Conservation (phyloP, 2,888 invertebrate species). For the Alloplasta piceator region DNA sequence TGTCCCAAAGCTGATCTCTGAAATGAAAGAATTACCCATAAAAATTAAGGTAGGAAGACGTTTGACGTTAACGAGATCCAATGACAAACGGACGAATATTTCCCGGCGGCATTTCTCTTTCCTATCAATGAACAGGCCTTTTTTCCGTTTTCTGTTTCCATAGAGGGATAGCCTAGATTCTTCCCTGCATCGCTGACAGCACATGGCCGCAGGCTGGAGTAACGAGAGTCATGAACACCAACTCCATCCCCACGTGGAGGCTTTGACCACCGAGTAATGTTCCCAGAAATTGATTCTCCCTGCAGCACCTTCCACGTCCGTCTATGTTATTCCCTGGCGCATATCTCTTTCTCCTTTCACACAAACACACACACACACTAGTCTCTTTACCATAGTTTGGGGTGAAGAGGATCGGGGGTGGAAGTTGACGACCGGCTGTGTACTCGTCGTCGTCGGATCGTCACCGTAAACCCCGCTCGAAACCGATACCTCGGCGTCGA, state of each 20-base stretch:
- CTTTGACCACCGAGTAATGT: conserved; percentile 35
- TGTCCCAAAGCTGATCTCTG: neutral
- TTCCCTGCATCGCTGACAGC: conserved; percentile 19
- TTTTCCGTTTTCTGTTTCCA: neutral
- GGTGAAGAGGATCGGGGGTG: neutral
- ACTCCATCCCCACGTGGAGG: neutral
- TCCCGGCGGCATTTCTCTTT: too few species aligned
- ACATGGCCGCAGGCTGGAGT: conserved; percentile 31
- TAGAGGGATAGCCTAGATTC: conserved; percentile 1
- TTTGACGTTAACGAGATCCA: neutral
- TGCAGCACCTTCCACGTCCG: neutral
- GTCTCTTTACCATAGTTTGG: too few species aligned
- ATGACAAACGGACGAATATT: too few species aligned
- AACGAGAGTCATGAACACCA: conserved; percentile 46
- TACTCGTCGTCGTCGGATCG: conserved; percentile 23
- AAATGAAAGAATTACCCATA: neutral
- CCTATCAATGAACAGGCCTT: too few species aligned
- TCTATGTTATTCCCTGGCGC: conserved; percentile 1
- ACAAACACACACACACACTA: neutral
- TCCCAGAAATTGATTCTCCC: conserved; percentile 47
- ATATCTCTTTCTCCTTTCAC: conserved; percentile 39
- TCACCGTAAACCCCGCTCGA: conserved; percentile 6
- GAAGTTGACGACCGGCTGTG: conserved; percentile 53
- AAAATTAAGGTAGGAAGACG: neutral
- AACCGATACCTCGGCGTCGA: conserved; percentile 9